Percentiles rank a stretch among this genome's conserved stretches.
These are phyloP conservation scores for Myopa testacea DNA, from an alignment of 2,888 invertebrate species.

Conservation along the genomic window DNA sequence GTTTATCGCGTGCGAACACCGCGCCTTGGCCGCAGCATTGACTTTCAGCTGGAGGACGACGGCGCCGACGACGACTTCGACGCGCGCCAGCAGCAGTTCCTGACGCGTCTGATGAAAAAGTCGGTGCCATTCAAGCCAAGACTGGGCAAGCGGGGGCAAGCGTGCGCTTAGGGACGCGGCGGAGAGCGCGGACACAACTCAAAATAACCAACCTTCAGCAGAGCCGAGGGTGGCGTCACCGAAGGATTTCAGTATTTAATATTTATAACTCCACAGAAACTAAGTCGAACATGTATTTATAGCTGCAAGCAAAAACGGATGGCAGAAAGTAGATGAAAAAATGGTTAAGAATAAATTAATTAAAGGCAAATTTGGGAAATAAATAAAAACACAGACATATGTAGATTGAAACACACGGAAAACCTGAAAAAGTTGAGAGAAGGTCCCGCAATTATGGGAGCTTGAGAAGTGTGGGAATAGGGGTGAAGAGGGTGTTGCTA, in stretches of 20 bases:
- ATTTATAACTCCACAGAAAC: neutral
- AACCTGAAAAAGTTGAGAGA: neutral
- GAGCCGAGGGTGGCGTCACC: neutral
- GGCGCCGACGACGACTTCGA: conserved; percentile 34
- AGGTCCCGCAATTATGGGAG: neutral
- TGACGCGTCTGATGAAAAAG: conserved; percentile 69
- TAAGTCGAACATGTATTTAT: neutral
- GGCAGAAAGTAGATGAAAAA: neutral
- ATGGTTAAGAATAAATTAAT: neutral
- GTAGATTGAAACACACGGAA: neutral
- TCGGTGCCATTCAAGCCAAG: conserved; percentile 69
- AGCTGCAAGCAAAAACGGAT: neutral
- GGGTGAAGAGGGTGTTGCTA: too few species aligned
- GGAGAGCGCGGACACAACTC: neutral
- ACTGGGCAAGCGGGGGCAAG: conserved; percentile 63
- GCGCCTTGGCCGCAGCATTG: conserved; percentile 70
- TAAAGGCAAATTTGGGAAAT: neutral
- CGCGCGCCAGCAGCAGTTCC: conserved; percentile 65
- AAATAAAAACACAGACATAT: neutral
- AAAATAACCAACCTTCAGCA: neutral
- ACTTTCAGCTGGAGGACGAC: conserved; percentile 58
- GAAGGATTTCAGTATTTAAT: conserved; percentile 1
- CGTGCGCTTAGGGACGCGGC: conserved; percentile 12
- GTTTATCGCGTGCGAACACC: conserved; percentile 66
- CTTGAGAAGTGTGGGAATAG: neutral